These are phyloP conservation scores for Cephus sareptanus DNA, from an alignment of 2,888 invertebrate species.

Conservation along the genomic window DNA sequence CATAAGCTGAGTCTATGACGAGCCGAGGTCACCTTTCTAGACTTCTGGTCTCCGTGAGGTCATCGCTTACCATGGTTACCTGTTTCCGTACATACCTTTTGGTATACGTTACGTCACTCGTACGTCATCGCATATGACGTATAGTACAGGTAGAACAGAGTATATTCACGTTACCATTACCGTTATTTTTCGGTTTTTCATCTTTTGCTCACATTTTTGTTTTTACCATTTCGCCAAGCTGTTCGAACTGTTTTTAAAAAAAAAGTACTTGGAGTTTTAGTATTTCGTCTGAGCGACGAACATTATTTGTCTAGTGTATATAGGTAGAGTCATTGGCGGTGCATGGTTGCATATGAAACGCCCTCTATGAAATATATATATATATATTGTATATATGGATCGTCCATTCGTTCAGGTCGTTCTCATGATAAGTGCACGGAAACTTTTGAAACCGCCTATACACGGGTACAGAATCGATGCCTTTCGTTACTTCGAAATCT, in stretches of 20 bases:
- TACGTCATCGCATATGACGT: not conserved
- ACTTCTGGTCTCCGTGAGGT: not conserved
- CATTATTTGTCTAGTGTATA: no score
- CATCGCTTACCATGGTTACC: not conserved
- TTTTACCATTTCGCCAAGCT: no score
- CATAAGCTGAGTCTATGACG: not conserved
- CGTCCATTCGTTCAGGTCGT: not conserved
- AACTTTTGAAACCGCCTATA: not conserved
- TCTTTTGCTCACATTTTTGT: no score
- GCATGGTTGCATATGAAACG: no score
- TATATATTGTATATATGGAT: no score
- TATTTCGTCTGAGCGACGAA: no score
- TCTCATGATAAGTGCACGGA: not conserved
- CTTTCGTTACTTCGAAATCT: not conserved
- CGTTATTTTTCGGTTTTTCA: no score
- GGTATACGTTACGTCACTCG: not conserved
- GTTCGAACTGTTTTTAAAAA: no score
- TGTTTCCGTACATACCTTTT: not conserved
- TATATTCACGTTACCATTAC: not conserved
- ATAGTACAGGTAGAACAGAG: not conserved
- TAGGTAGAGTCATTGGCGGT: no score
- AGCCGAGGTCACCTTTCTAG: not conserved
- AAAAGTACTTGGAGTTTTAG: no score
- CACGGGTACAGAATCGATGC: no score
- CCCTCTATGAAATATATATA: no score